Percentiles rank a stretch among this genome's conserved stretches.
Evolutionary conservation across 2,113 vertebrate species (phyloP).

Genomic region (Paraplagusia blochii): DNA sequence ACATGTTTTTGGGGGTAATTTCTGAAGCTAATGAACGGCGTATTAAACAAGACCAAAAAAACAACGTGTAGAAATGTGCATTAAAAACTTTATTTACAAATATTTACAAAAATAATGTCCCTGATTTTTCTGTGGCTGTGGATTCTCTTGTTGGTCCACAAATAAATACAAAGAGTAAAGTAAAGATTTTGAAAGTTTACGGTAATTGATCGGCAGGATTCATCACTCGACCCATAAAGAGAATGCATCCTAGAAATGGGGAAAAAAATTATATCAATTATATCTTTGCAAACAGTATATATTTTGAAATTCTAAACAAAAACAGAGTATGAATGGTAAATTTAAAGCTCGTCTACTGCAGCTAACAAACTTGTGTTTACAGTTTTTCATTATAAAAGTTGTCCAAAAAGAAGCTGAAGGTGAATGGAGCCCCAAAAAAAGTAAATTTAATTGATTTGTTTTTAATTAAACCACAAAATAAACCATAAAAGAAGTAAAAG

Average conservation of each 20-base stretch:
- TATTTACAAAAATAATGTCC: constrained; percentile 73
- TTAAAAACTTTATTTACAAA: constrained; percentile 79
- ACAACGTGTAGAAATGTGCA: constrained; percentile 60
- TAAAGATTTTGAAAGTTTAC: constrained; percentile 11
- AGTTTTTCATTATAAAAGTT: no score
- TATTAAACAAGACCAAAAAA: constrained; percentile 27
- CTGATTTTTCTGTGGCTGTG: constrained; percentile 61
- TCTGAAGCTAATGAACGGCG: no score
- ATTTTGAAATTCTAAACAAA: no score
- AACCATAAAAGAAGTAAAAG: no score
- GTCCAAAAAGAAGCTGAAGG: no score
- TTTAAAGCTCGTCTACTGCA: no score
- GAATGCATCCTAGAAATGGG: constrained; percentile 77
- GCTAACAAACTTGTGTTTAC: no score
- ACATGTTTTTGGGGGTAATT: not conserved
- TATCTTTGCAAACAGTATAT: not conserved
- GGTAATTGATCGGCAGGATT: constrained; percentile 74
- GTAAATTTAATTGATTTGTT: no score
- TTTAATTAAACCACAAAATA: no score
- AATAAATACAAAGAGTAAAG: constrained; percentile 60
- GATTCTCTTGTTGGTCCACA: constrained; percentile 46
- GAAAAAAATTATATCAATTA: not conserved
- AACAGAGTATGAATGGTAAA: no score
- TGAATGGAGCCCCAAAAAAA: no score
- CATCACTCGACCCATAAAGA: constrained; percentile 86